phyloP scores from a whole-genome alignment of 2,113 vertebrate species.

The Apodemus sylvaticus region DNA sequence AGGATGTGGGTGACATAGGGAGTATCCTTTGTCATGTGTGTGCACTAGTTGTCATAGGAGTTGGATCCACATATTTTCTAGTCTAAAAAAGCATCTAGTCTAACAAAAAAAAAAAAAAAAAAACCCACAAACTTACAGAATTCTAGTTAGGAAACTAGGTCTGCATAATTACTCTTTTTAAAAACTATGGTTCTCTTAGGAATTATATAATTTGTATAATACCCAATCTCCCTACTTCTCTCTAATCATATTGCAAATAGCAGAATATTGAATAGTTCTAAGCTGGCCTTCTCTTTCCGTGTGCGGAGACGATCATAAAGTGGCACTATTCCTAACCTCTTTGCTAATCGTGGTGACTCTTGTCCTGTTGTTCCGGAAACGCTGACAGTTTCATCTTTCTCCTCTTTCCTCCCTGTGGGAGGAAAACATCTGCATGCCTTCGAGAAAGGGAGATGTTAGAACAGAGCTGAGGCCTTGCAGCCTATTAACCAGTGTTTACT shows the following conservation, averaged over 20 bases:
- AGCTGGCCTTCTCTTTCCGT: slow-evolving; percentile 71
- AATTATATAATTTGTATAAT: not conserved
- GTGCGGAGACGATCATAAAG: slow-evolving; percentile 26
- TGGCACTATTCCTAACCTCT: slow-evolving; percentile 66
- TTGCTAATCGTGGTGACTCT: slow-evolving; percentile 74
- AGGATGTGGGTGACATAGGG: not conserved
- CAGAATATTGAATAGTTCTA: slow-evolving; percentile 57
- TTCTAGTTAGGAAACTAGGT: not conserved
- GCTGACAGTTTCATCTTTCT: slow-evolving; percentile 74
- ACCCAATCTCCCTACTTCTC: not conserved
- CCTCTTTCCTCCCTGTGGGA: slow-evolving; percentile 77
- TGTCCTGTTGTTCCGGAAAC: slow-evolving; percentile 73
- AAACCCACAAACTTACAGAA: not conserved
- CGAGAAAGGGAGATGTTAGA: slow-evolving; percentile 60
- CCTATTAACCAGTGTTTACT: slow-evolving; percentile 25
- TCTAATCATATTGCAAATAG: slow-evolving; percentile 48
- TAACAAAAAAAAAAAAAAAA: no score
- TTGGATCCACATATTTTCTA: slow-evolving; percentile 12
- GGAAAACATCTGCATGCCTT: slow-evolving; percentile 73
- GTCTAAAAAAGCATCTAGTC: not conserved
- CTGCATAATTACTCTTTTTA: not conserved
- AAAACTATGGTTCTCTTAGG: not conserved
- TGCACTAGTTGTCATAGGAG: not conserved
- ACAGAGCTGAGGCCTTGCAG: slow-evolving; percentile 29
- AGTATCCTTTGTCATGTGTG: not conserved